Conservation (phyloP, 1,140 invertebrate species). For the Diabrotica undecimpunctata region DNA sequence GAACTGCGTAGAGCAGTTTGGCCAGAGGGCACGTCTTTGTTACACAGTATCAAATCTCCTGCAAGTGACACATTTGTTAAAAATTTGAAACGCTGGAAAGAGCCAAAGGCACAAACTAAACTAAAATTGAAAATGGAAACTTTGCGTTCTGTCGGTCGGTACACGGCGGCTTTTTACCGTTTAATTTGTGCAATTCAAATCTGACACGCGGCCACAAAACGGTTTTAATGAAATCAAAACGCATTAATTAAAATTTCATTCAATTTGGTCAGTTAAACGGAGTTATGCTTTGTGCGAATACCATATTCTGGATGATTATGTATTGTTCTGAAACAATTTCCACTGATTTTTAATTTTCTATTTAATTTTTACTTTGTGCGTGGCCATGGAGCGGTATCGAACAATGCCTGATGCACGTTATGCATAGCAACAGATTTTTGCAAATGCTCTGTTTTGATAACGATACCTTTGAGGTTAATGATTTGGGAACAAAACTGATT, state of each 20-base stretch:
- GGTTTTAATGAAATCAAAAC: slow-evolving; percentile 45
- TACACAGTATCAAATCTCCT: slow-evolving; percentile 39
- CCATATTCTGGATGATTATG: neutral
- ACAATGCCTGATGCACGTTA: too few species aligned
- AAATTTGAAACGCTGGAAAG: slow-evolving; percentile 36
- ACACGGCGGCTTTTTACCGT: slow-evolving; percentile 1
- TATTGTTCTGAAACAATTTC: slow-evolving; percentile 1
- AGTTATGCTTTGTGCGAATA: slow-evolving; percentile 34
- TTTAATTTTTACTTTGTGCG: neutral
- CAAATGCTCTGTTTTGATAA: too few species aligned
- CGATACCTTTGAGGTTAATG: too few species aligned
- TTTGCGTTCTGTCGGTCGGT: slow-evolving; percentile 1
- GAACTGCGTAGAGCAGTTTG: slow-evolving; percentile 4
- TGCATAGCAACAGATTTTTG: too few species aligned
- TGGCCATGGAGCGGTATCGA: too few species aligned
- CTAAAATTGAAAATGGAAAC: slow-evolving; percentile 2
- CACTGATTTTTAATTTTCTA: slow-evolving; percentile 3
- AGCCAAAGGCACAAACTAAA: neutral
- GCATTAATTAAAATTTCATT: slow-evolving; percentile 46
- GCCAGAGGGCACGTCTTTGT: slow-evolving; percentile 17
- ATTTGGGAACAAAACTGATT: too few species aligned
- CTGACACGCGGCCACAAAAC: slow-evolving; percentile 30
- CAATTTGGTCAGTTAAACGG: slow-evolving; percentile 33
- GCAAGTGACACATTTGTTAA: slow-evolving; percentile 46
- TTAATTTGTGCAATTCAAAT: slow-evolving; percentile 37